These are phyloP conservation scores for Euplexia lucipara DNA, from an alignment of 2,888 invertebrate genomes.

Conservation along the genomic window DNA sequence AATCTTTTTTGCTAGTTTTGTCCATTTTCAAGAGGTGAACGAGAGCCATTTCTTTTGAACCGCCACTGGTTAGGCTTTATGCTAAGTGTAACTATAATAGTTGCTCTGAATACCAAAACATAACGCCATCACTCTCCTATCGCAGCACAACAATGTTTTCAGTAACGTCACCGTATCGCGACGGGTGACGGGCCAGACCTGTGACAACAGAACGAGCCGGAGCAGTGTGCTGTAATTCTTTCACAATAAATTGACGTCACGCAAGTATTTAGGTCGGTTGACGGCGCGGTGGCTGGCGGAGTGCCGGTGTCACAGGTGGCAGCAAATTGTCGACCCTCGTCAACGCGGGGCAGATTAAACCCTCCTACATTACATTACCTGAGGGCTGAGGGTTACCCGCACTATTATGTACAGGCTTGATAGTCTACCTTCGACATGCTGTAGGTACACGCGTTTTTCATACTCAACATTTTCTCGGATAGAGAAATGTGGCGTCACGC, in stretches of 20 bases:
- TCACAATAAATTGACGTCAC: conserved; percentile 69
- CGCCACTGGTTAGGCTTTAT: not conserved
- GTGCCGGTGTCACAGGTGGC: conserved; percentile 74
- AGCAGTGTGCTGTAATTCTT: conserved; percentile 55
- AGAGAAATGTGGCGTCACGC: conserved; percentile 33
- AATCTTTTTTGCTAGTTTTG: no score
- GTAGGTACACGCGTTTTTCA: conserved; percentile 46
- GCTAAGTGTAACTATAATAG: not conserved
- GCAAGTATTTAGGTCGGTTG: conserved; percentile 63
- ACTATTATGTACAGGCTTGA: conserved; percentile 65
- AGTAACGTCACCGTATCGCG: conserved; percentile 6
- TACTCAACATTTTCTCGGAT: conserved; percentile 29
- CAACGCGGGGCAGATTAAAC: conserved; percentile 72
- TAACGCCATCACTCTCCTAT: not conserved
- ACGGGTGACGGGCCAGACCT: no score
- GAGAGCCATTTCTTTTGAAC: no score
- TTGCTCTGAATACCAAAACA: conserved; percentile 1
- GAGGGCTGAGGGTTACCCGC: conserved; percentile 42
- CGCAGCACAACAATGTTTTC: conserved; percentile 2
- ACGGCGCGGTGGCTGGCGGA: conserved; percentile 49
- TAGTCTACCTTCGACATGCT: conserved; percentile 50
- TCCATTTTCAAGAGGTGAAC: no score
- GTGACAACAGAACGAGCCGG: conserved; percentile 8
- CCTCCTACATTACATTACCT: conserved; percentile 59
- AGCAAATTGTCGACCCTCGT: conserved; percentile 78